These are phyloP conservation scores for Bombus superbus DNA, from an alignment of 1,140 invertebrate species.

Conservation along the genomic window DNA sequence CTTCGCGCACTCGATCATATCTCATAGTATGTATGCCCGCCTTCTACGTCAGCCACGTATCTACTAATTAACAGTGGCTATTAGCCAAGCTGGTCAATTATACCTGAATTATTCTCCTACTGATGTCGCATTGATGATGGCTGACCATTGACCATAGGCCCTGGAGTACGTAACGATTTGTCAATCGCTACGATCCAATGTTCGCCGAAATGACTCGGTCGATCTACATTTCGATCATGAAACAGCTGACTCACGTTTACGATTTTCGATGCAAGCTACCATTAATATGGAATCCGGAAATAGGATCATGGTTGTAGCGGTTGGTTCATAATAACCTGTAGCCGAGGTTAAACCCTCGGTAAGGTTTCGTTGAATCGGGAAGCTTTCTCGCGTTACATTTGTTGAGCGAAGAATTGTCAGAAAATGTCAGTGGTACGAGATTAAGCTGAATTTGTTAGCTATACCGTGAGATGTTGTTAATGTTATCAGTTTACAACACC, in stretches of 20 bases:
- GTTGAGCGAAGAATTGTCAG: not conserved
- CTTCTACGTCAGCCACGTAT: constrained; percentile 30
- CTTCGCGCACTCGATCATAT: constrained; percentile 58
- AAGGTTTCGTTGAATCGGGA: not conserved
- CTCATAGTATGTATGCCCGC: constrained; percentile 47
- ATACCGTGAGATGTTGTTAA: too few relatives aligned
- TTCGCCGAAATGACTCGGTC: constrained; percentile 55
- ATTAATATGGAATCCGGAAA: constrained; percentile 12
- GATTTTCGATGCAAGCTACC: constrained; percentile 14
- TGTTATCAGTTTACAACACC: too few relatives aligned
- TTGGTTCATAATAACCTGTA: not conserved
- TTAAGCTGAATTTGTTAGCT: too few relatives aligned
- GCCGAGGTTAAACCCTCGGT: not conserved
- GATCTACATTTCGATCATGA: not conserved
- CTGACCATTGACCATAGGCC: not conserved
- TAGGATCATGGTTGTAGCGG: not conserved
- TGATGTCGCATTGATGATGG: constrained; percentile 59
- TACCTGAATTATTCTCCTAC: constrained; percentile 70
- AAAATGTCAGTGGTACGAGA: too few relatives aligned
- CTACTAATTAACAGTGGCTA: constrained; percentile 72
- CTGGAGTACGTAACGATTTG: constrained; percentile 23
- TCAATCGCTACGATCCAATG: constrained; percentile 54
- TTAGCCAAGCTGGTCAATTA: constrained; percentile 72
- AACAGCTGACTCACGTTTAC: not conserved
- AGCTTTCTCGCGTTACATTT: not conserved